These are phyloP conservation scores for Tringa solitaria DNA, from an alignment of 2,113 vertebrate genomes.

Conservation along the genomic window DNA sequence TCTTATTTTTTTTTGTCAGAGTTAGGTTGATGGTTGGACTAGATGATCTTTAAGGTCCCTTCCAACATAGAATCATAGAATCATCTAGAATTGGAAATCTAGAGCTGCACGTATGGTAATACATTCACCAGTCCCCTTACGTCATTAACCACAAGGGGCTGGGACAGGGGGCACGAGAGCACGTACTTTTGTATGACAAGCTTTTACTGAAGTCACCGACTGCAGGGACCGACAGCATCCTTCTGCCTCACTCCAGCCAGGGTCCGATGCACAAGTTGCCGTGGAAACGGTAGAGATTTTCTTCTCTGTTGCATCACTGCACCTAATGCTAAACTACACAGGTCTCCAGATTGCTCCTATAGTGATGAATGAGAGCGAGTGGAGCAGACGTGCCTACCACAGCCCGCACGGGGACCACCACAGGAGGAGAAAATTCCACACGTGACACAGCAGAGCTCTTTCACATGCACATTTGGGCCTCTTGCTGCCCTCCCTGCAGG, in stretches of 20 bases:
- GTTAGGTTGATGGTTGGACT: too few relatives aligned
- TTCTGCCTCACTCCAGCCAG: neutral
- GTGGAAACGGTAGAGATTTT: constrained; percentile 31
- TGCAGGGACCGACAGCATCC: neutral
- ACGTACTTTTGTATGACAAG: neutral
- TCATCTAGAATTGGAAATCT: neutral
- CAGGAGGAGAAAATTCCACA: neutral
- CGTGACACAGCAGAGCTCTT: fast-evolving
- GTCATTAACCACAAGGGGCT: neutral
- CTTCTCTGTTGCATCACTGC: constrained; percentile 1
- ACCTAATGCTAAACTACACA: neutral
- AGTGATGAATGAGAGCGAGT: neutral
- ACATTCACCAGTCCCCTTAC: neutral
- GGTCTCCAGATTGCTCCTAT: neutral
- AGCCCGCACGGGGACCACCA: fast-evolving
- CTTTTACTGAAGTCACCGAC: neutral
- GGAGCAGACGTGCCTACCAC: neutral
- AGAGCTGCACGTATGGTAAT: neutral
- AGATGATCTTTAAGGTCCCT: too few relatives aligned
- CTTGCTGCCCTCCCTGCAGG: fast-evolving
- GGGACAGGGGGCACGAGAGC: neutral
- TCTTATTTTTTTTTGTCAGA: too few relatives aligned
- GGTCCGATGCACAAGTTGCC: constrained; percentile 19
- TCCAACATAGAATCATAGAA: too few relatives aligned
- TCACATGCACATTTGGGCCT: fast-evolving